Evolutionary conservation across 2,888 invertebrate genomes (phyloP).

Genomic region (Xylota sylvarum): DNA sequence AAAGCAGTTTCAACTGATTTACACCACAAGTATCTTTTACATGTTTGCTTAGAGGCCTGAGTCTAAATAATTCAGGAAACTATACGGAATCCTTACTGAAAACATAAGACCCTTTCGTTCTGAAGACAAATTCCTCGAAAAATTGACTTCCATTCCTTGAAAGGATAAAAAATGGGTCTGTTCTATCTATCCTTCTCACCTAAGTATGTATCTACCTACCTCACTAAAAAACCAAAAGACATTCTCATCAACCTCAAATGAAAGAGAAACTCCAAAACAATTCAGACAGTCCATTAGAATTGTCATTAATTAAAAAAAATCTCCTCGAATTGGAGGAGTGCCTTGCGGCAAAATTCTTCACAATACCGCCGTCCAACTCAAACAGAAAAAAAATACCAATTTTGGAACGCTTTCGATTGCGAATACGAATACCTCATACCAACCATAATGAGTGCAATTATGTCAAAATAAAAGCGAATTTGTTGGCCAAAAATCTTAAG

Average conservation of each 20-base stretch:
- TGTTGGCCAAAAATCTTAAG: background rate
- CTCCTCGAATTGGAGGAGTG: conserved; percentile 24
- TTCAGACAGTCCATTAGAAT: background rate
- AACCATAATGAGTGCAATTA: conserved; percentile 34
- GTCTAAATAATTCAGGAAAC: too few species aligned
- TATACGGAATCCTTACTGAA: too few species aligned
- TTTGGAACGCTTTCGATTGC: conserved; percentile 21
- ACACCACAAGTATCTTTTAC: too few species aligned
- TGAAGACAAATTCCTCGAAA: too few species aligned
- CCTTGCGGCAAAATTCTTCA: conserved; percentile 3
- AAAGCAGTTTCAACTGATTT: too few species aligned
- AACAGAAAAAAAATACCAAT: too few species aligned
- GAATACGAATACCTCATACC: conserved; percentile 5
- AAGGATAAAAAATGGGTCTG: too few species aligned
- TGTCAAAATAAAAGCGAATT: conserved; percentile 22
- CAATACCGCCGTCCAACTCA: background rate
- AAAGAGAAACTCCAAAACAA: conserved; percentile 20
- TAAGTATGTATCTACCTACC: background rate
- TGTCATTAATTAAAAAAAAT: conserved; percentile 28
- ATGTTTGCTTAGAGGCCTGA: too few species aligned
- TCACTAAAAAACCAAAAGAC: background rate
- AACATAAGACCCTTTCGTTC: too few species aligned
- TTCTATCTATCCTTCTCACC: too few species aligned
- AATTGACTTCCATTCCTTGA: too few species aligned
- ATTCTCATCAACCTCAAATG: conserved; percentile 3